Evolutionary conservation across 2,888 invertebrate species (phyloP).

Genomic region (Lasioglossum figueresi): DNA sequence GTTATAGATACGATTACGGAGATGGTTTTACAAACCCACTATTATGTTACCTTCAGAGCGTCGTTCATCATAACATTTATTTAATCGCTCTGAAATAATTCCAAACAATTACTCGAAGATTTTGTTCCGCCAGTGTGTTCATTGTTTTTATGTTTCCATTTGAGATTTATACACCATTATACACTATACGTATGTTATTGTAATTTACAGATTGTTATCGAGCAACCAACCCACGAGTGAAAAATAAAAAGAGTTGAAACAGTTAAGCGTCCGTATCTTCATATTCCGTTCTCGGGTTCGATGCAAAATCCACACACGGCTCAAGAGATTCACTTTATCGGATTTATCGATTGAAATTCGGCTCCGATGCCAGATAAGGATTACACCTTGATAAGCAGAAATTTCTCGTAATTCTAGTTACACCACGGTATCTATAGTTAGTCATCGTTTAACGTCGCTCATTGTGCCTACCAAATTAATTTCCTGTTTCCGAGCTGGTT

Average conservation of each 20-base stretch:
- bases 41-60: no score
- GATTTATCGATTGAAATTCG: conserved; percentile 9
- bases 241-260: conserved; percentile 42
- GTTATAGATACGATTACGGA: neutral
- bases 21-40: no score
- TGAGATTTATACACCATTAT: neutral
- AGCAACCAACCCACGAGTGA: conserved; percentile 53
- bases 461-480: conserved; percentile 46
- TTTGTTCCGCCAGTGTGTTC: neutral
- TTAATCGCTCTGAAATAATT: neutral
- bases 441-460: conserved; percentile 1
- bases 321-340: neutral
- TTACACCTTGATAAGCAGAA: conserved; percentile 18
- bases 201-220: conserved; percentile 67
- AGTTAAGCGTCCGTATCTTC: conserved; percentile 1
- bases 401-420: conserved; percentile 2
- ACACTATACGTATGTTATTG: conserved; percentile 49
- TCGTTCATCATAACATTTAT: neutral
- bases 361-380: neutral
- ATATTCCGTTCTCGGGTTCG: neutral
- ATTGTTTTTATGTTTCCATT: neutral
- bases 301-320: neutral
- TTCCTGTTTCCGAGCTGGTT: conserved; percentile 57
- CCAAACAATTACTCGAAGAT: neutral
- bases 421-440: neutral